phyloP scores from a whole-genome alignment of 2,888 invertebrate genomes.

The Xestia ashworthii region DNA sequence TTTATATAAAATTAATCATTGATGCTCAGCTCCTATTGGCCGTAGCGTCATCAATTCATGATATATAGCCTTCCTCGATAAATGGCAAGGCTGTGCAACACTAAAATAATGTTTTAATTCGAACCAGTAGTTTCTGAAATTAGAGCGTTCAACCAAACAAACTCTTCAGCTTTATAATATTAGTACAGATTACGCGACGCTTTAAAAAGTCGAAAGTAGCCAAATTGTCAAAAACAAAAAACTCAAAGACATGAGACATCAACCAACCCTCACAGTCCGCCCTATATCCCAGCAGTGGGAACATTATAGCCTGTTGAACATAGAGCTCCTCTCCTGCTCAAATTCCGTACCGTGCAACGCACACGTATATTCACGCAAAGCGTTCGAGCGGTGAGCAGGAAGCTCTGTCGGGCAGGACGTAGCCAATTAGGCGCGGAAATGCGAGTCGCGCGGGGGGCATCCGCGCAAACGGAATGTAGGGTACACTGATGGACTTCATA shows the following conservation, averaged over 20 bases:
- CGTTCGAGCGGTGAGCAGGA: slow-evolving; percentile 39
- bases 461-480: slow-evolving; percentile 39
- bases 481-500: background rate
- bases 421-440: slow-evolving; percentile 49
- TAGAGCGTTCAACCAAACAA: no score
- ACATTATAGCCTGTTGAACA: background rate
- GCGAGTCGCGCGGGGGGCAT: slow-evolving; percentile 28
- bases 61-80: no score
- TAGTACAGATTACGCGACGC: no score
- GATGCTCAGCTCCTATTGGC: no score
- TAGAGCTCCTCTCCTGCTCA: slow-evolving; percentile 2
- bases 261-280: background rate
- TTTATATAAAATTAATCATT: no score
- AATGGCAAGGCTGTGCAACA: no score
- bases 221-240: background rate
- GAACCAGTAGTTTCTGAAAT: no score
- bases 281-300: background rate
- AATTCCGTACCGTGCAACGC: slow-evolving; percentile 24
- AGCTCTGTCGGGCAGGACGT: slow-evolving; percentile 41
- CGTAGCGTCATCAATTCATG: no score
- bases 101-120: no score
- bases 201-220: no score
- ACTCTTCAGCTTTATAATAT: no score
- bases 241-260: background rate
- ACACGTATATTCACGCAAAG: slow-evolving; percentile 35